Evolutionary conservation across 2,888 invertebrate genomes (phyloP).

Genomic region (Lacanobia oleracea): DNA sequence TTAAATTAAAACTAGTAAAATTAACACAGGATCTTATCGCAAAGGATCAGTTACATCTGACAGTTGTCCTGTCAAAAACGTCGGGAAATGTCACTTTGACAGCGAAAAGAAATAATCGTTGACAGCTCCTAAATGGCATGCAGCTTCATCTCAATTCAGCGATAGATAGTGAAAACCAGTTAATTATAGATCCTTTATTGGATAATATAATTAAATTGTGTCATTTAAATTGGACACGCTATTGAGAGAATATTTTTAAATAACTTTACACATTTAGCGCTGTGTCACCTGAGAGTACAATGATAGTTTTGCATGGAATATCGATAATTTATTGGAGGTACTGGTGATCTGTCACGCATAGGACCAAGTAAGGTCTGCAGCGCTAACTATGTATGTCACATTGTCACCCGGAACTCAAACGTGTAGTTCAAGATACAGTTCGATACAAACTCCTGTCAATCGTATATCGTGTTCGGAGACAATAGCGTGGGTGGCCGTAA

Average conservation of each 20-base stretch:
- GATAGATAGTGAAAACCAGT: constrained; percentile 50
- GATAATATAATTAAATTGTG: constrained; percentile 63
- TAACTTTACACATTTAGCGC: constrained; percentile 55
- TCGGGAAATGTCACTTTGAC: constrained; percentile 48
- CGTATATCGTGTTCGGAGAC: neutral
- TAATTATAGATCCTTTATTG: constrained; percentile 43
- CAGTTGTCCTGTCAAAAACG: constrained; percentile 42
- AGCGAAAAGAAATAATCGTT: constrained; percentile 21
- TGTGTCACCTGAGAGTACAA: constrained; percentile 24
- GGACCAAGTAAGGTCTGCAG: constrained; percentile 6
- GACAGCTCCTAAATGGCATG: constrained; percentile 51
- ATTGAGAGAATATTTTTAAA: constrained; percentile 55
- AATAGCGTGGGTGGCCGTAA: neutral
- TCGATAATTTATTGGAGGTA: constrained; percentile 38
- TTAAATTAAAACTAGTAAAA: constrained; percentile 39
- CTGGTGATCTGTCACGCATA: constrained; percentile 3
- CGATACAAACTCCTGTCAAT: neutral
- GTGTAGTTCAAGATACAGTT: neutral
- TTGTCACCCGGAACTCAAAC: constrained; percentile 20
- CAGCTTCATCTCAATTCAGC: constrained; percentile 43
- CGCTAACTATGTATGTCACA: neutral
- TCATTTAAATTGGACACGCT: constrained; percentile 56
- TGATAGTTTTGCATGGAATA: constrained; percentile 37
- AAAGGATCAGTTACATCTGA: constrained; percentile 49
- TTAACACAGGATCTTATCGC: constrained; percentile 22